Conservation (phyloP, 2,113 vertebrate genomes). For the Podocnemis expansa region DNA sequence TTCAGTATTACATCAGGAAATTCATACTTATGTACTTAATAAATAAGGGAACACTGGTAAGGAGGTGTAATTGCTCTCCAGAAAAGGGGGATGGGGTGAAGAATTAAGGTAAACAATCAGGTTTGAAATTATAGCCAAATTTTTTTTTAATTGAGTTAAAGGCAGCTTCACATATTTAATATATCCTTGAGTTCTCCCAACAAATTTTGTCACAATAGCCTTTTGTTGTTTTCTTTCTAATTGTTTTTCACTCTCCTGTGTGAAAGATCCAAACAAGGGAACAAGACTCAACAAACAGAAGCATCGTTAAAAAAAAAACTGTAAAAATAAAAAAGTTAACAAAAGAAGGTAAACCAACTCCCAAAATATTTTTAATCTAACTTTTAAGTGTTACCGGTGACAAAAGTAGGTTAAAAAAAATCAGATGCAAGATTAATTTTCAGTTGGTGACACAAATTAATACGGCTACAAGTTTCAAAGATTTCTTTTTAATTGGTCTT, state of each 20-base stretch:
- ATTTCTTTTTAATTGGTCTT: neutral
- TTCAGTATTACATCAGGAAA: neutral
- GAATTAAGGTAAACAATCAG: neutral
- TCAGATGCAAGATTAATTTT: no score
- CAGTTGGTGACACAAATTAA: neutral
- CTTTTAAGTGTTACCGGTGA: neutral
- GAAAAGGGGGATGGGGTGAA: neutral
- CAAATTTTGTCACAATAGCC: neutral
- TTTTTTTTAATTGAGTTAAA: neutral
- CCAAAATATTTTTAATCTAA: neutral
- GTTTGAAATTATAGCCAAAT: neutral
- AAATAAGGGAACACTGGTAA: neutral
- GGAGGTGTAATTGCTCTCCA: neutral
- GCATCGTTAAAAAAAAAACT: neutral
- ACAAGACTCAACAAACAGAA: rapidly evolving
- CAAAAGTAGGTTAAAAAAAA: no score
- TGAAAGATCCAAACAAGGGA: neutral
- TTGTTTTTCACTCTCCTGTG: neutral
- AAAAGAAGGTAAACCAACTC: neutral
- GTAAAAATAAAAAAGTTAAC: neutral
- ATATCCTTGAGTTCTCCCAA: neutral
- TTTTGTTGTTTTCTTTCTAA: neutral
- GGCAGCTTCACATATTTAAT: neutral
- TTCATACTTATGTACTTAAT: neutral
- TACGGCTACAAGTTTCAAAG: neutral